phyloP scores from a whole-genome alignment of 2,888 invertebrate genomes.

The Tachina lurida region DNA sequence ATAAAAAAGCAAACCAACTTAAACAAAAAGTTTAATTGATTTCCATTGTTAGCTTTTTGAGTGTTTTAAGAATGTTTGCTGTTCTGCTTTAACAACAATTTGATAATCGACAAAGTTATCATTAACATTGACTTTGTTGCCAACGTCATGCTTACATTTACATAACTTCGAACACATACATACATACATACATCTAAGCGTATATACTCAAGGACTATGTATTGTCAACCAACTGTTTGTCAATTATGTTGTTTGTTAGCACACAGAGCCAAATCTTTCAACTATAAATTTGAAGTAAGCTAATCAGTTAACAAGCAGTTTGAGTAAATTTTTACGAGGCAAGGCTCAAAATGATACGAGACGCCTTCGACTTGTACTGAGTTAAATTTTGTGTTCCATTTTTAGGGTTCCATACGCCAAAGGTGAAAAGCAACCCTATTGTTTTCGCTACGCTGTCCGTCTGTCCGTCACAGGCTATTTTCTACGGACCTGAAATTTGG shows the following conservation, averaged over 20 bases:
- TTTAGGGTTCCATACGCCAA: no score
- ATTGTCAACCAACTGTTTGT: constrained; percentile 10
- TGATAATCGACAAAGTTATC: constrained; percentile 28
- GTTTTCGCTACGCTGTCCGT: no score
- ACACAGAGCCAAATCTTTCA: constrained; percentile 49
- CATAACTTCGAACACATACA: background rate
- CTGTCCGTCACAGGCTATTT: no score
- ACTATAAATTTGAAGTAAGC: constrained; percentile 57
- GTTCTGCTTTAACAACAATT: constrained; percentile 32
- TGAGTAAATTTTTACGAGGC: constrained; percentile 6
- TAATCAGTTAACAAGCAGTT: constrained; percentile 59
- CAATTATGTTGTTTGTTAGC: constrained; percentile 2
- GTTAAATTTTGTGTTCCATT: background rate
- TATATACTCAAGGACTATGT: background rate
- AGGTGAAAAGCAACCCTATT: no score
- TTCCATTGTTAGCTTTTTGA: constrained; percentile 72
- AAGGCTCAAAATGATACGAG: background rate
- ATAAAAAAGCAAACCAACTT: constrained; percentile 43
- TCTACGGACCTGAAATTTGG: no score
- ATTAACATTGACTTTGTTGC: constrained; percentile 35
- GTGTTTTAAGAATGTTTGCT: constrained; percentile 47
- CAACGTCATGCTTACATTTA: constrained; percentile 16
- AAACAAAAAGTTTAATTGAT: constrained; percentile 73
- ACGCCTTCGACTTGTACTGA: accelerated
- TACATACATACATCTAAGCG: background rate